phyloP scores from a whole-genome alignment of 2,113 vertebrate species.

The Gambusia holbrooki region DNA sequence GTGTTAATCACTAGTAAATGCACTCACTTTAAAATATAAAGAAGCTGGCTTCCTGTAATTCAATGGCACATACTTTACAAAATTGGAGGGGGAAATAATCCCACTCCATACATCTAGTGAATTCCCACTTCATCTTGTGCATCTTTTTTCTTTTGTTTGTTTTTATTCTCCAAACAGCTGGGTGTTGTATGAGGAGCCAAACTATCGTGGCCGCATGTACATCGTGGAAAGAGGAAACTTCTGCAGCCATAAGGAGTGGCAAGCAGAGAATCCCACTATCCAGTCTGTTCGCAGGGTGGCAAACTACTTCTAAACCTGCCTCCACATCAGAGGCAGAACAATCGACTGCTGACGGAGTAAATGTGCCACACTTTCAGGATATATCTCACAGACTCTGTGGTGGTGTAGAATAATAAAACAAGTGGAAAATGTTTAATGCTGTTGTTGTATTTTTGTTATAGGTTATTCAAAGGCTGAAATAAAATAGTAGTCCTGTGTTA shows the following conservation, averaged over 20 bases:
- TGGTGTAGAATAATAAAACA: slow-evolving; percentile 60
- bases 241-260: slow-evolving; percentile 84
- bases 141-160: background rate
- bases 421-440: slow-evolving; percentile 49
- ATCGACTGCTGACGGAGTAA: background rate
- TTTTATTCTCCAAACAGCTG: slow-evolving; percentile 77
- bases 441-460: slow-evolving; percentile 66
- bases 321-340: slow-evolving; percentile 8
- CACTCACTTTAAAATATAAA: too few relatives aligned
- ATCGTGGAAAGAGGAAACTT: slow-evolving; percentile 89
- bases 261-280: slow-evolving; percentile 84
- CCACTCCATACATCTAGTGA: too few relatives aligned
- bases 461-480: slow-evolving; percentile 55
- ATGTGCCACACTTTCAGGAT: slow-evolving; percentile 11
- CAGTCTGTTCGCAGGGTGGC: slow-evolving; percentile 89
- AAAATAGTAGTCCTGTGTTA: slow-evolving; percentile 51
- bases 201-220: slow-evolving; percentile 91
- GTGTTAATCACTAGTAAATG: too few relatives aligned
- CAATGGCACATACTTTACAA: too few relatives aligned
- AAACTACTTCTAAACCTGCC: slow-evolving; percentile 86
- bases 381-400: slow-evolving; percentile 22
- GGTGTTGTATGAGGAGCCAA: slow-evolving; percentile 93
- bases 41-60: too few relatives aligned
- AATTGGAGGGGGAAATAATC: too few relatives aligned
- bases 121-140: background rate